These are phyloP conservation scores for Aromia moschata DNA, from an alignment of 2,888 invertebrate species.

Conservation along the genomic window DNA sequence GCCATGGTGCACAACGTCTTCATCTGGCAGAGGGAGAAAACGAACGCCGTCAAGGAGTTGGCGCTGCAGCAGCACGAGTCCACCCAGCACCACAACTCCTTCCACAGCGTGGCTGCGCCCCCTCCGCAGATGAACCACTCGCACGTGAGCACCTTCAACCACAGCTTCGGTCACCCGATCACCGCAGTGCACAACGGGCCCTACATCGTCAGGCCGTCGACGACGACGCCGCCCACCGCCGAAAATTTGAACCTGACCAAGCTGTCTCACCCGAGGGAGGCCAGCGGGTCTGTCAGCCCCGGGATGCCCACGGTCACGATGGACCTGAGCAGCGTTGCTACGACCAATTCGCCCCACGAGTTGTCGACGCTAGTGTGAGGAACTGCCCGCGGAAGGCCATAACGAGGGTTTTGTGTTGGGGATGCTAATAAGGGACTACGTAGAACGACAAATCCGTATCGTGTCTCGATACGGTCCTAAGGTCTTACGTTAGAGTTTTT, in stretches of 20 bases:
- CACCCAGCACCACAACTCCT: conserved; percentile 53
- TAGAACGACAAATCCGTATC: too few species aligned
- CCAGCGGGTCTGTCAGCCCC: conserved; percentile 72
- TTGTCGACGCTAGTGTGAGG: conserved; percentile 73
- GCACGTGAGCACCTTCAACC: conserved; percentile 57
- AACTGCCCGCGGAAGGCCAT: neutral
- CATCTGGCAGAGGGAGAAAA: conserved; percentile 92
- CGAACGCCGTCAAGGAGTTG: conserved; percentile 77
- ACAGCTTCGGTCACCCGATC: conserved; percentile 57
- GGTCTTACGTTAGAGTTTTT: too few species aligned
- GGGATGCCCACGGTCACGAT: conserved; percentile 67
- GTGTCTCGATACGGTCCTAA: too few species aligned
- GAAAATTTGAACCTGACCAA: conserved; percentile 56
- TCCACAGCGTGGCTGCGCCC: conserved; percentile 53
- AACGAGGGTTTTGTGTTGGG: too few species aligned
- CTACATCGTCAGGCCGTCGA: conserved; percentile 71
- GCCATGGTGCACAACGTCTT: conserved; percentile 95
- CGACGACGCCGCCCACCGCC: conserved; percentile 66
- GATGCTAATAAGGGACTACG: too few species aligned
- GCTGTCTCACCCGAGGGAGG: conserved; percentile 62
- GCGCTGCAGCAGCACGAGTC: conserved; percentile 57
- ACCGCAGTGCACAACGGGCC: conserved; percentile 63
- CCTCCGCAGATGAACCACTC: conserved; percentile 54
- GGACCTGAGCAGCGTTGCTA: conserved; percentile 72
- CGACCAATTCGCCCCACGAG: conserved; percentile 72